A percentile compares a stretch with the other conserved stretches of the same genome.
Conservation (phyloP, 2,888 invertebrate species). For the Cenopis cana region DNA sequence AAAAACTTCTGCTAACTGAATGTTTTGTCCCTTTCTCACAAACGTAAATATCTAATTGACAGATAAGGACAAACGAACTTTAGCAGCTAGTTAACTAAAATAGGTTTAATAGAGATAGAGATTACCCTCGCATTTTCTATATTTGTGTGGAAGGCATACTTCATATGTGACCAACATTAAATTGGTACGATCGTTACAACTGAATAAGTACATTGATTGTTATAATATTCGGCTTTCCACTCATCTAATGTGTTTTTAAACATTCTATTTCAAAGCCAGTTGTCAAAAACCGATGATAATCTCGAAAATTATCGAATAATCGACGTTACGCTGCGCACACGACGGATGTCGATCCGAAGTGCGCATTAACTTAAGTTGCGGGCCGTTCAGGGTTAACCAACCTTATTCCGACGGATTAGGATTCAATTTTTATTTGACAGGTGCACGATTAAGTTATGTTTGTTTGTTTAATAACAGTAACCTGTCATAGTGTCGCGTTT, state of each 20-base stretch:
- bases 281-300: slow-evolving; percentile 80
- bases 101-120: too few species aligned
- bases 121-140: too few species aligned
- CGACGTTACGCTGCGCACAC: slow-evolving; percentile 79
- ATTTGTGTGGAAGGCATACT: too few species aligned
- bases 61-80: too few species aligned
- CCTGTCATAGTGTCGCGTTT: slow-evolving; percentile 81
- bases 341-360: slow-evolving; percentile 78
- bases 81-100: too few species aligned
- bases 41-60: too few species aligned
- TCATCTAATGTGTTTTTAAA: slow-evolving; percentile 47
- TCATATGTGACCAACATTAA: too few species aligned
- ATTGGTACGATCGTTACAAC: too few species aligned
- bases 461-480: slow-evolving; percentile 76
- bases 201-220: neutral
- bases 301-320: slow-evolving; percentile 82
- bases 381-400: slow-evolving; percentile 25
- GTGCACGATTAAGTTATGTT: slow-evolving; percentile 49
- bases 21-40: too few species aligned
- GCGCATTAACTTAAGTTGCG: slow-evolving; percentile 44
- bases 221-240: slow-evolving; percentile 24
- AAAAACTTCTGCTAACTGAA: too few species aligned
- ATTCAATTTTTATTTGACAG: slow-evolving; percentile 7
- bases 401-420: slow-evolving; percentile 46
- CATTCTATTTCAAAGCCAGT: slow-evolving; percentile 63